Base-by-base conservation (phyloP, 2,888 invertebrate species). In the Epinotia brunnichana region DNA sequence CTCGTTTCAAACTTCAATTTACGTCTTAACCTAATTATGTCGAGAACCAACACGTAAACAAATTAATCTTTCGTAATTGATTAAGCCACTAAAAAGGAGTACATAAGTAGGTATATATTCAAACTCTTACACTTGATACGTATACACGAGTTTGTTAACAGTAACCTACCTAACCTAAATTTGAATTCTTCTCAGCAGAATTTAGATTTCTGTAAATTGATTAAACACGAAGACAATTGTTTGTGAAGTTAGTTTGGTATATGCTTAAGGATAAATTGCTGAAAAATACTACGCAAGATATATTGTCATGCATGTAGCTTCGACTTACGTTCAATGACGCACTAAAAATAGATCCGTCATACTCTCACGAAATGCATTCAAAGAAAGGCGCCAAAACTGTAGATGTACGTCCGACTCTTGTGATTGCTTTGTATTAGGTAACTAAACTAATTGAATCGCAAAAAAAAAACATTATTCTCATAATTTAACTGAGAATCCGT, bases 1-100 rank as follows among this genome's bases (percentile, higher is more conserved):
- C 71, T 75, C 74, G 77, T 78, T 79, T 74, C 75, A 79, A 76
- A 77, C 75, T 77, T 68, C 77, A 81, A 79, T 79, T 77, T 76
- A 76, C 77, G 74, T 72, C 79, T 78, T 74, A 75, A 82, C 79
- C 81, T 74, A 78, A 79, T 81, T 81, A 78, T 77, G 79, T 81
- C 78, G 73, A 64, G 44, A 17, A 62, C 62, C 21, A 53, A 68
- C 62, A 68, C 73, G 73, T 73, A 69, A 69, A 73, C 73, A 73
- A 73, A 73, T 73, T 69, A 69, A 63, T 69, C 69, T 59, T 51
- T 69, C 44, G 51, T 57, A 59, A 69, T 53, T 57, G 29, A 48
- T 67, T 57, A 56, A 21, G 17, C 41, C 41, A 57, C 56, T 56
- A 21, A 44, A 57, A 67, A 56, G 56, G 29, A 57, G 66, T 56